Percentiles rank a stretch among this genome's conserved stretches.
Conservation (phyloP, 2,888 invertebrate species). For the Argyresthia goedartella region DNA sequence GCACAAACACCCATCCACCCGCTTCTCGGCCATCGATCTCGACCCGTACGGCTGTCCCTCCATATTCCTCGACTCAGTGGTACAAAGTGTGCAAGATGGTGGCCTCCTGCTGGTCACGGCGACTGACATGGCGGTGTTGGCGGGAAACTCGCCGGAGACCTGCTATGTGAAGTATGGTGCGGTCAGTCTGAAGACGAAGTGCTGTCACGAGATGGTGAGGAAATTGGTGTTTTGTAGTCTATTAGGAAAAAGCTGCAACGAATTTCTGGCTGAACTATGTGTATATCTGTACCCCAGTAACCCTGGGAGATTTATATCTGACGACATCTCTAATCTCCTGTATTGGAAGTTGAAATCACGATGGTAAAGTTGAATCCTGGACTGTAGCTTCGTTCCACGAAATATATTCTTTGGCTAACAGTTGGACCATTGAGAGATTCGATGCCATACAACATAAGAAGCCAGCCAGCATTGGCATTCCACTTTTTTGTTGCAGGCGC, state of each 20-base stretch:
- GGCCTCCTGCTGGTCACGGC: slow-evolving; percentile 95
- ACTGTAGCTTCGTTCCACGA: too few relatives aligned
- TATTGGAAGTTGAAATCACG: too few relatives aligned
- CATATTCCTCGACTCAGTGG: slow-evolving; percentile 90
- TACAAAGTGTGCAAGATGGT: slow-evolving; percentile 83
- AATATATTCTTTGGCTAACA: too few relatives aligned
- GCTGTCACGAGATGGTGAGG: slow-evolving; percentile 94
- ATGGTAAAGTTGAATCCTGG: too few relatives aligned
- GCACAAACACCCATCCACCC: slow-evolving; percentile 73
- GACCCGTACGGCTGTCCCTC: slow-evolving; percentile 98
- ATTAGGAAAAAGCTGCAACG: too few relatives aligned
- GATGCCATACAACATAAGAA: too few relatives aligned
- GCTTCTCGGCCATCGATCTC: slow-evolving; percentile 92
- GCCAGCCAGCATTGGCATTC: too few relatives aligned
- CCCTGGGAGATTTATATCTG: neutral
- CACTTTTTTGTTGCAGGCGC: slow-evolving; percentile 70
- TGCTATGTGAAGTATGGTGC: slow-evolving; percentile 95
- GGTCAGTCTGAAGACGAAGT: slow-evolving; percentile 84
- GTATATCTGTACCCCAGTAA: too few relatives aligned
- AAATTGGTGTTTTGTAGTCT: neutral
- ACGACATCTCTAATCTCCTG: too few relatives aligned
- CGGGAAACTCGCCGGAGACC: slow-evolving; percentile 95
- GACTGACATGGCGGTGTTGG: slow-evolving; percentile 96
- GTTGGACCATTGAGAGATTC: too few relatives aligned
- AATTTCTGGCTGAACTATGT: neutral